phyloP scores from a whole-genome alignment of 2,888 invertebrate species.

The Tenthredo notha region DNA sequence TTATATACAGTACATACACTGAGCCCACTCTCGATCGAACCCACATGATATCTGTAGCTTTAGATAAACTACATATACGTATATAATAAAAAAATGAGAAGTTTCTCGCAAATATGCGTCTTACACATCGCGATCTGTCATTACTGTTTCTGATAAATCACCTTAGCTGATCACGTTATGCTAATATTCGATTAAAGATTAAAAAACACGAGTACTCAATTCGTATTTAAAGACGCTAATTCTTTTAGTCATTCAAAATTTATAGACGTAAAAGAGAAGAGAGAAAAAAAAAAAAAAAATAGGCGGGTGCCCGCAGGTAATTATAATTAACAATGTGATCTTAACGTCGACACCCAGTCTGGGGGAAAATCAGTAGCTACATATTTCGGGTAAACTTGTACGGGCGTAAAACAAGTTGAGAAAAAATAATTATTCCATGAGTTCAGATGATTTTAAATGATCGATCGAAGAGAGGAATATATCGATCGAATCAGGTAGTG shows the following conservation, averaged over 20 bases:
- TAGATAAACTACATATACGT: neutral
- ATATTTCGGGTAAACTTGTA: neutral
- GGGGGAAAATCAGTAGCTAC: neutral
- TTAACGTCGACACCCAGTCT: neutral
- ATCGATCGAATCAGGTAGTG: neutral
- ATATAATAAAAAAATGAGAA: neutral
- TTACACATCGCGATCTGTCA: neutral
- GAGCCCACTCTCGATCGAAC: slow-evolving; percentile 15
- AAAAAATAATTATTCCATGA: neutral
- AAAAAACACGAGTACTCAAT: too few species aligned
- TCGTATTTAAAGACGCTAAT: neutral
- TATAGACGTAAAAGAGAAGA: neutral
- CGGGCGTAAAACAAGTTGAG: neutral
- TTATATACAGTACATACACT: neutral
- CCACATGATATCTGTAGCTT: neutral
- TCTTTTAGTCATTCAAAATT: neutral
- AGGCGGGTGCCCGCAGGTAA: slow-evolving; percentile 6
- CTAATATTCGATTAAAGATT: neutral
- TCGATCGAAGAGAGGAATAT: neutral
- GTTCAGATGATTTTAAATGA: neutral
- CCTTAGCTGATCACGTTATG: neutral
- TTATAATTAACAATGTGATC: slow-evolving; percentile 4
- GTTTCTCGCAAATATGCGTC: neutral
- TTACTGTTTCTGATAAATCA: neutral
- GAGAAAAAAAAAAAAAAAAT: neutral